Percentiles rank a stretch among this genome's conserved stretches.
These are phyloP conservation scores for Danio tinwini DNA, from an alignment of 2,797 vertebrate species.

Conservation along the genomic window DNA sequence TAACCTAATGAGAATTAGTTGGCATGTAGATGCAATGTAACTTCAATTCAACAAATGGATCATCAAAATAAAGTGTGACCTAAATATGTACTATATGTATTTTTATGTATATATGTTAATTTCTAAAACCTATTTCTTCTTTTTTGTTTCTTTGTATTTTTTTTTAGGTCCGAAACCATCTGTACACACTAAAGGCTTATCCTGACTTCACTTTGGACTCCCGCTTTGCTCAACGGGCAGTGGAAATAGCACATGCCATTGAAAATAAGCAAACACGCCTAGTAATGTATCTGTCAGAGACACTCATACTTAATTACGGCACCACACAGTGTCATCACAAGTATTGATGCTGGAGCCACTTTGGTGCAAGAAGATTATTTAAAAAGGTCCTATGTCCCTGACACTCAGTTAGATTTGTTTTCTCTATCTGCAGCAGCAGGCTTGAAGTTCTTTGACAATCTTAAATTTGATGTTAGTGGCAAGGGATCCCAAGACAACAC, in stretches of 20 bases:
- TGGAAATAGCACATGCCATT: constrained; percentile 82
- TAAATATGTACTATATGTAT: no score
- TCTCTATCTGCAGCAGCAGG: constrained; percentile 74
- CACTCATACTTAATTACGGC: constrained; percentile 87
- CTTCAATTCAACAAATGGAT: no score
- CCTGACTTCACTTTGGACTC: constrained; percentile 79
- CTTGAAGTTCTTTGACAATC: constrained; percentile 77
- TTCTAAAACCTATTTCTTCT: no score
- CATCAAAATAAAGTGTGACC: not conserved
- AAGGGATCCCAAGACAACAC: constrained; percentile 52
- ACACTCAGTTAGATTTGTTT: constrained; percentile 59
- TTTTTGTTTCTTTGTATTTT: constrained; percentile 28
- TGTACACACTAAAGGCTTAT: constrained; percentile 82
- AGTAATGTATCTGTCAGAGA: constrained; percentile 83
- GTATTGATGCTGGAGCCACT: constrained; percentile 80
- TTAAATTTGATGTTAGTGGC: constrained; percentile 70
- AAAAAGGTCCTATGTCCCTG: constrained; percentile 77
- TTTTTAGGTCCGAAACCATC: constrained; percentile 80
- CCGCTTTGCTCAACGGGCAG: constrained; percentile 75
- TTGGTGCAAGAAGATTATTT: constrained; percentile 89
- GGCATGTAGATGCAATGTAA: no score
- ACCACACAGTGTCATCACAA: constrained; percentile 89
- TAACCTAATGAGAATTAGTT: no score
- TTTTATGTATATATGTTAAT: not conserved
- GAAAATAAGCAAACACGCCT: constrained; percentile 88